These are phyloP conservation scores for Drosophila simulans DNA, from an alignment of 1,140 invertebrate genomes.

Conservation along the genomic window DNA sequence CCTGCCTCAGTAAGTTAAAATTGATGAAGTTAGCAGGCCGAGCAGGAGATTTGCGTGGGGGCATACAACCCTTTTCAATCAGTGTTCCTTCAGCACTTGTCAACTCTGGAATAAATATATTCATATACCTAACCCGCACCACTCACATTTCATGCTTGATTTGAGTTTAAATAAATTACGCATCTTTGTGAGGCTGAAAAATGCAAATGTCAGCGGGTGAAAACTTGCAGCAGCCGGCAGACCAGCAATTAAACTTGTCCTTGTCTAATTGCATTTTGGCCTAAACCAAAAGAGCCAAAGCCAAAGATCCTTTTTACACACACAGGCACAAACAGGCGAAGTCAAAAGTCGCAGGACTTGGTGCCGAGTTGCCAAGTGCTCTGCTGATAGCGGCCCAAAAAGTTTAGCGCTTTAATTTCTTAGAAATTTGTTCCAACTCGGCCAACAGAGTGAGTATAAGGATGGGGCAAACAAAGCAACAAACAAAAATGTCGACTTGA, in stretches of 20 bases:
- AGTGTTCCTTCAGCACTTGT: conserved; percentile 29
- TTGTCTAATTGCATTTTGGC: conserved; percentile 81
- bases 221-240: conserved; percentile 52
- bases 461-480: conserved; percentile 65
- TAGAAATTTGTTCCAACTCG: conserved; percentile 71
- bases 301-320: conserved; percentile 15
- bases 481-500: conserved; percentile 83
- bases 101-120: conserved; percentile 46
- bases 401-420: conserved; percentile 82
- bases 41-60: background rate
- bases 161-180: conserved; percentile 73
- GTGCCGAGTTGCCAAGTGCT: conserved; percentile 77
- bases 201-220: conserved; percentile 65
- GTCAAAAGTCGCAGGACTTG: conserved; percentile 68
- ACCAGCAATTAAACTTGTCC: conserved; percentile 83
- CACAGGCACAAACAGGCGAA: conserved; percentile 24
- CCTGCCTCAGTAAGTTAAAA: conserved; percentile 50
- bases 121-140: background rate
- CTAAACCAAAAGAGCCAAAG: conserved; percentile 26
- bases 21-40: conserved; percentile 57
- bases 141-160: conserved; percentile 58
- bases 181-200: conserved; percentile 38
- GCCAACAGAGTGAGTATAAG: too few relatives aligned
- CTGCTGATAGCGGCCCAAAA: conserved; percentile 79
- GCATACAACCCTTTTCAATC: conserved; percentile 26